Evolutionary conservation across 2,797 vertebrate species (phyloP).

Genomic region (Petrocephalus schoutedeni): DNA sequence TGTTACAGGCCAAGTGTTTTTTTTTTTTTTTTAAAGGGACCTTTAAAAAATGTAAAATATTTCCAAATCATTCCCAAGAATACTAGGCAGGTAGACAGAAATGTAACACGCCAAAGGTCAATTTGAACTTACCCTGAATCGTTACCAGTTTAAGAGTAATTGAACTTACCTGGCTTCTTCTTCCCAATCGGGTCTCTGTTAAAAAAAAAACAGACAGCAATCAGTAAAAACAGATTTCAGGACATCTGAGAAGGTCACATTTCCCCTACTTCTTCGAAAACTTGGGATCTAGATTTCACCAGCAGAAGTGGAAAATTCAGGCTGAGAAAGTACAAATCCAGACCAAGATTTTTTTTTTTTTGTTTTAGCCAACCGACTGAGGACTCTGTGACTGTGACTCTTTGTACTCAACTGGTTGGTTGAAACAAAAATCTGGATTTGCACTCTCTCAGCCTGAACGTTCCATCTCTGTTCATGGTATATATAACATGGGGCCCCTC

Average conservation of each 20-base stretch:
- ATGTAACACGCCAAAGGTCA: not conserved
- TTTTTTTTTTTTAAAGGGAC: not conserved
- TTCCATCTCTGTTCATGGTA: too few relatives aligned
- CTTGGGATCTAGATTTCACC: not conserved
- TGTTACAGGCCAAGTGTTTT: not conserved
- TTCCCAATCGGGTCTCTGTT: slow-evolving; percentile 85
- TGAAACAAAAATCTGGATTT: not conserved
- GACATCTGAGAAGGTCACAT: not conserved
- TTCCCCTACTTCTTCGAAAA: not conserved
- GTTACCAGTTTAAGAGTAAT: slow-evolving; percentile 14
- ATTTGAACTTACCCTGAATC: not conserved
- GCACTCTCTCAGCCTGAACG: too few relatives aligned
- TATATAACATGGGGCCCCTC: too few relatives aligned
- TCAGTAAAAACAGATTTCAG: not conserved
- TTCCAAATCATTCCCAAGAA: not conserved
- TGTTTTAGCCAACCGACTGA: not conserved
- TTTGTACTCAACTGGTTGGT: not conserved
- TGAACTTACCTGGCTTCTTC: slow-evolving; percentile 86
- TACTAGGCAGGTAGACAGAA: not conserved
- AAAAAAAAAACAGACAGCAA: slow-evolving; percentile 39
- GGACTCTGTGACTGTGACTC: too few relatives aligned
- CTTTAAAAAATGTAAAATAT: not conserved
- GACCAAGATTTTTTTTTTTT: not conserved
- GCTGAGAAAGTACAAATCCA: not conserved
- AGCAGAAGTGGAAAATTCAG: not conserved